phyloP scores from a whole-genome alignment of 2,113 vertebrate genomes.

The Gallinago jamesoni region DNA sequence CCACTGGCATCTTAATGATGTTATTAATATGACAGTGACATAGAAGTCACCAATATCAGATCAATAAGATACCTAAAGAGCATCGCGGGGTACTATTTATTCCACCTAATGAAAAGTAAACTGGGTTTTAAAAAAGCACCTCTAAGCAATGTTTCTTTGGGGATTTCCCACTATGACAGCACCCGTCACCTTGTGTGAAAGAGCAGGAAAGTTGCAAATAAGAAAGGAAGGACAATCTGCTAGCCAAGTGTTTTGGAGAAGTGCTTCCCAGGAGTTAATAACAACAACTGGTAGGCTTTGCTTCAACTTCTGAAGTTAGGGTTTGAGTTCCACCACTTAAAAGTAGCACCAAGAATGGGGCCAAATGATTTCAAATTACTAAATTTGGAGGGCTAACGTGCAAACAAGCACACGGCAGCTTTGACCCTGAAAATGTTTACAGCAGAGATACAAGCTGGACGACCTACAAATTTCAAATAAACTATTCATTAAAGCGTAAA shows the following conservation, averaged over 20 bases:
- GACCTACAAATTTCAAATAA: background rate
- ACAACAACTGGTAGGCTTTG: background rate
- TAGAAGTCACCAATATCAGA: background rate
- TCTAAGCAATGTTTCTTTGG: background rate
- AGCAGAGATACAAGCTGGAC: background rate
- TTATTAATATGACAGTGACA: background rate
- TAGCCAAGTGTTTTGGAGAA: fast-evolving
- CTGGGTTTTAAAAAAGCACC: background rate
- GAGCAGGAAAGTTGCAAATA: background rate
- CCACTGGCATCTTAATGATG: background rate
- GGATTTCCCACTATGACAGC: background rate
- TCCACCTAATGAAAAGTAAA: background rate
- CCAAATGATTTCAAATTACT: background rate
- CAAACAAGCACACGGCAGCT: background rate
- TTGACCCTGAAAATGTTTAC: background rate
- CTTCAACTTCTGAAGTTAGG: background rate
- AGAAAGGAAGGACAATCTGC: background rate
- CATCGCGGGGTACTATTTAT: background rate
- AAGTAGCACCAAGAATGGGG: background rate
- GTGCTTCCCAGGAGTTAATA: background rate
- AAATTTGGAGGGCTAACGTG: background rate
- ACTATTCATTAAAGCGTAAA: background rate
- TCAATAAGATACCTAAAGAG: background rate
- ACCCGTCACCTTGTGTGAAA: background rate
- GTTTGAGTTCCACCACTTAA: background rate